phyloP scores from a whole-genome alignment of 2,888 invertebrate species.

The Zaprionus lineosus region DNA sequence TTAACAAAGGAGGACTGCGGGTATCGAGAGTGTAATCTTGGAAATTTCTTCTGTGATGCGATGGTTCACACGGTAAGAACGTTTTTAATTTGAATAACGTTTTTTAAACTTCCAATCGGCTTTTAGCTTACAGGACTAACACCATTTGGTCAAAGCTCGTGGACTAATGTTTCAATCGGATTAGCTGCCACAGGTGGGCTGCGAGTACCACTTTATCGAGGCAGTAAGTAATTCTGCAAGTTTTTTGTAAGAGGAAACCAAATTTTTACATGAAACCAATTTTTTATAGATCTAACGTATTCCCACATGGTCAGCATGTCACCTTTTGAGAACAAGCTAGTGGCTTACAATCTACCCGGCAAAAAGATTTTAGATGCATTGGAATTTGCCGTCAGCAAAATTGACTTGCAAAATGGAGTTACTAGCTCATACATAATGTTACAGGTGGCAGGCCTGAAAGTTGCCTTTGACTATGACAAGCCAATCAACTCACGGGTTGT shows the following conservation, averaged over 20 bases:
- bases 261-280: background rate
- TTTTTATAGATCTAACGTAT: constrained; percentile 86
- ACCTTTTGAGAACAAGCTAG: constrained; percentile 90
- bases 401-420: constrained; percentile 60
- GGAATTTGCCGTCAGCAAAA: constrained; percentile 84
- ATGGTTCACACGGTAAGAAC: constrained; percentile 86
- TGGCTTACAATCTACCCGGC: constrained; percentile 88
- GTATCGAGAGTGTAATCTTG: constrained; percentile 88
- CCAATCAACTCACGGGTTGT: constrained; percentile 86
- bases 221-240: constrained; percentile 85
- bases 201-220: constrained; percentile 86
- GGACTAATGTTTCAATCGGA: constrained; percentile 88
- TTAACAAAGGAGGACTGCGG: constrained; percentile 85
- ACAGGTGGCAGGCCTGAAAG: constrained; percentile 85
- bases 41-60: constrained; percentile 89
- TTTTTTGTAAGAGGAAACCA: too few species aligned
- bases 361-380: constrained; percentile 86
- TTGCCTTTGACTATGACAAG: constrained; percentile 85
- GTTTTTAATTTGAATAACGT: background rate
- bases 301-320: constrained; percentile 87
- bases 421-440: constrained; percentile 74
- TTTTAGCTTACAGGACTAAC: constrained; percentile 66
- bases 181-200: constrained; percentile 88
- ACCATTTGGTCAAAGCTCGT: constrained; percentile 82
- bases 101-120: background rate